Evolutionary conservation across 2,888 invertebrate species (phyloP), one percentile per base, ranked within the genome.

Genomic region (Amphipoea lucens): DNA sequence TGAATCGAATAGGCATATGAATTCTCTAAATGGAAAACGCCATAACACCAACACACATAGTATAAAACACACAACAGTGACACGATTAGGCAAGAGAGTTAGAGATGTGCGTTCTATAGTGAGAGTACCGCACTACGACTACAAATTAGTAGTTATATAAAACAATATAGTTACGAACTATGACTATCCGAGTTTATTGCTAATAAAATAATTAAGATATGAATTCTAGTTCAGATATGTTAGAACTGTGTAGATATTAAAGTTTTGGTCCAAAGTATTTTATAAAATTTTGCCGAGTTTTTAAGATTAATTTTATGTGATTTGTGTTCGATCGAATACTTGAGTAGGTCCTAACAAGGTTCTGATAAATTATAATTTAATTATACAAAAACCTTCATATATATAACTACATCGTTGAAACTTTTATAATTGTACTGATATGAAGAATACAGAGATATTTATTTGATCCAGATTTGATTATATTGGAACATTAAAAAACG

Each of bases 141-240:
- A 87, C 87, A 84, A 74, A 87, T 84, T 60, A 60, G n/a, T 71
- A 90, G 82, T 88, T 84, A 81, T 84, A 89, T 81, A 90, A 92
- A 91, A 89, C 89, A 87, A 90, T 89, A 89, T 68, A 87, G 76
- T 85, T 89, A 90, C 87, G 83, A 88, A 89, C 90, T 90, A 92
- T 88, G 87, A 90, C 89, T 92, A 93, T 88, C 87, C 85, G 82
- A 88, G 80, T 91, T 95, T 96, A 96, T 96, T 95, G 95, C 95
- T 96, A 96, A 83, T 90, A 91, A 90, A 92, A 91, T 84, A 93
- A 92, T 85, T 92, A 91, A 95, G 96, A 96, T 96, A 96, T 96
- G 95, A 93, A 92, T 91, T 89, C 89, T 89, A 90, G 90, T 93
- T 92, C 93, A 96, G 96, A 96, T 96, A 96, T 96, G 96, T 94